Conservation (phyloP, 2,113 vertebrate species). For the Zapornia atra region DNA sequence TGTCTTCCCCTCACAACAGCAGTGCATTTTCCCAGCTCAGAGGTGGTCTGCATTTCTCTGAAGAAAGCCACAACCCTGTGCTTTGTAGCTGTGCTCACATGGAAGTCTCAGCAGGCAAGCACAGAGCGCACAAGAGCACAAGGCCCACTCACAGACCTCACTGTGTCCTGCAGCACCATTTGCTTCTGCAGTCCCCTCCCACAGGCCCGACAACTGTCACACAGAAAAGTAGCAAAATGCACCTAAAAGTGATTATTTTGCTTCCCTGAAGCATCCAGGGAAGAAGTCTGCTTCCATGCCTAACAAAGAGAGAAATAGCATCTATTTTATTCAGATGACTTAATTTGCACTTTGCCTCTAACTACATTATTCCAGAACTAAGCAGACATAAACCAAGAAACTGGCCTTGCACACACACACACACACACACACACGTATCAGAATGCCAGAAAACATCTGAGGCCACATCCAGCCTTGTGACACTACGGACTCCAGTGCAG, state of each 20-base stretch:
- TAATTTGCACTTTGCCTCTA: neutral
- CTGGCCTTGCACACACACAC: neutral
- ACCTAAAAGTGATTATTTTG: neutral
- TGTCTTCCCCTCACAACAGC: neutral
- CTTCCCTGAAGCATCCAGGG: neutral
- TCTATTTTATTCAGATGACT: neutral
- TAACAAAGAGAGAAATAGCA: neutral
- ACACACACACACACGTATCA: neutral
- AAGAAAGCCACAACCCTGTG: neutral
- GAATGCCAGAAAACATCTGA: neutral
- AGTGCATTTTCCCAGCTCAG: neutral
- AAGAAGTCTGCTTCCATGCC: neutral
- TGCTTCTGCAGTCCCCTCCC: neutral
- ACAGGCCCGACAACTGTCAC: neutral
- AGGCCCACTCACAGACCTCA: neutral
- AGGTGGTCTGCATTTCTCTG: neutral
- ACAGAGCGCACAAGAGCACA: neutral
- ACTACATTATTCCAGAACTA: neutral
- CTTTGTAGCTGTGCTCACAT: neutral
- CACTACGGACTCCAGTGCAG: neutral
- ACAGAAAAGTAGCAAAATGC: neutral
- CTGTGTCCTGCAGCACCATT: neutral
- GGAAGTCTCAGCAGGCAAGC: neutral
- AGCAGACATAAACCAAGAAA: neutral
- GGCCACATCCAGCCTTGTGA: neutral